phyloP scores from a whole-genome alignment of 1,140 invertebrate genomes.

The Helicoverpa zea region DNA sequence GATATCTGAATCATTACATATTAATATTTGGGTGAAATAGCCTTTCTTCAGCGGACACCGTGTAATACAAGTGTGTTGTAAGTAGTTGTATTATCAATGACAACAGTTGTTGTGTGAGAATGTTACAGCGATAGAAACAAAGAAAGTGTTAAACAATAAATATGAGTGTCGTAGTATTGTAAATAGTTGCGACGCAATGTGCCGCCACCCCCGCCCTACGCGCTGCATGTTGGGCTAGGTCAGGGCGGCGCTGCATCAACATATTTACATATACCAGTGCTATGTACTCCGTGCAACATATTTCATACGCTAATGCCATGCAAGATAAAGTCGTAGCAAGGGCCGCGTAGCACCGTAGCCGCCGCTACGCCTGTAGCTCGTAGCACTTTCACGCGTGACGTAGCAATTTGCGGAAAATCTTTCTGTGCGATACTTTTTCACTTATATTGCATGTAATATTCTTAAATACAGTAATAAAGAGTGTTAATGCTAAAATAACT shows the following conservation, averaged over 20 bases:
- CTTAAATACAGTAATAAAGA: constrained; percentile 35
- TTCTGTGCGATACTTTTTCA: constrained; percentile 4
- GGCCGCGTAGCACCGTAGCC: constrained; percentile 53
- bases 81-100: too few species aligned
- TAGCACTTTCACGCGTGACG: constrained; percentile 49
- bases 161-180: not conserved
- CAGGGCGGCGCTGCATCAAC: constrained; percentile 38
- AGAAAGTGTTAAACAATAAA: constrained; percentile 8
- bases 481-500: not conserved
- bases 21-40: not conserved
- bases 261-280: constrained; percentile 12
- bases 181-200: constrained; percentile 1
- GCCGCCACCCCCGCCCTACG: constrained; percentile 34
- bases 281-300: constrained; percentile 6
- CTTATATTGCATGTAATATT: constrained; percentile 1
- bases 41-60: too few species aligned
- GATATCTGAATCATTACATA: not conserved
- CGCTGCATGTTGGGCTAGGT: constrained; percentile 51
- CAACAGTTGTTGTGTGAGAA: too few species aligned
- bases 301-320: constrained; percentile 18
- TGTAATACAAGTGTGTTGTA: too few species aligned
- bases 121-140: not conserved
- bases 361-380: constrained; percentile 58
- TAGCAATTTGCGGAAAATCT: constrained; percentile 32
- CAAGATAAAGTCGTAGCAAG: constrained; percentile 25